Evolutionary conservation across 92 coral and sea anemone species (phyloP), one percentile per base, ranked within the genome.

Genomic region (Zoanthus solanderi): DNA sequence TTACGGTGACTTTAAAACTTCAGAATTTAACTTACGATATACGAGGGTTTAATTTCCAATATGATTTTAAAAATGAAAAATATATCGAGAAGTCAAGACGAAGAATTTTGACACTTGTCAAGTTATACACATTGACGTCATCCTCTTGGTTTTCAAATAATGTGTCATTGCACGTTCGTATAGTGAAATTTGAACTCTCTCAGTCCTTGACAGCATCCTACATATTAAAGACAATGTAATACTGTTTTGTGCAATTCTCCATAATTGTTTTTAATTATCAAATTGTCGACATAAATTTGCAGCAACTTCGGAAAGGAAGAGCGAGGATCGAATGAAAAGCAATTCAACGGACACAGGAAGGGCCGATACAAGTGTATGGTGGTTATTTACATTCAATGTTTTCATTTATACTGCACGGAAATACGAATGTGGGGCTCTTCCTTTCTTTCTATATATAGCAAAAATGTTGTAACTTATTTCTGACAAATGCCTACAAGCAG

Each of bases 331-430:
- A 57, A 50, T 1, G 0, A 11, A 48, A 12, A 14, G 16, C 37
- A 10, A 34, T 45, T 16, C 1, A 48, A 8, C 69, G 9, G 29
- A 48, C 13, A 45, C 11, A 28, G 29, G 66, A 29, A 76, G 56
- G 56, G 56, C 56, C 6, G 18, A 14, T 30, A 32, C 13, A 52
- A 15, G 1, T 29, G 34, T 0, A 0, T 6, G 34, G 23, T 31
- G 37, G 5, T 37, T 7, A 12, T 75, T 52, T 56, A 23, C 11
- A 46, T 18, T 1, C 23, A 7, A 28, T n/a, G 17, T 52, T 14
- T 52, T 6, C 63, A 29, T 6, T n/a, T 28, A 29, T 81, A 54
- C 45, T 37, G 42, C 85, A 47, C 85, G 85, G 85, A 81, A 81
- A 71, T 81, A 31, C 47, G 75, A 65, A 2, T 67, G 17, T 58